Evolutionary conservation across 2,888 invertebrate genomes (phyloP), one percentile per base, ranked within the genome.

Genomic region (Nomada ferruginata): DNA sequence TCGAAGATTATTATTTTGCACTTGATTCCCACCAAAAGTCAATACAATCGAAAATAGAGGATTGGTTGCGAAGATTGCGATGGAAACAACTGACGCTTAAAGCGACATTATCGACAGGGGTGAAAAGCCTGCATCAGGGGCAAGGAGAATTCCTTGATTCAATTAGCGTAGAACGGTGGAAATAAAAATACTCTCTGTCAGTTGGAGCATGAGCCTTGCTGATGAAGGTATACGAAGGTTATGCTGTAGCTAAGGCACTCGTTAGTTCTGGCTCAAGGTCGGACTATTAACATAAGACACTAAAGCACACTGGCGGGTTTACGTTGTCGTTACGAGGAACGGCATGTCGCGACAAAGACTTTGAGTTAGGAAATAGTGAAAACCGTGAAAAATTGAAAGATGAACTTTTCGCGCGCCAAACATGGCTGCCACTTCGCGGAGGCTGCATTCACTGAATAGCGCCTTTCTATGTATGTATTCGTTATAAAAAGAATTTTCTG

Each of bases 261-360:
- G 87, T 87, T 85, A 71, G 76, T 82, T 81, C 78, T 82, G 87
- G 85, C 85, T 83, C 89, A 88, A 88, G 87, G 85, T 84, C 85
- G 82, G 55, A 83, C 83, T 83, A 84, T 88, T 88, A 85, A 36
- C 36, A 36, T 36, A 36, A 87, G 83, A 84, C 74, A 72, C 79
- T 64, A 81, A 83, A 84, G 84, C 82, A 84, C 68, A 78, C 80
- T 77, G 80, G 84, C 87, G 84, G 77, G 84, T 86, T 88, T 85
- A 83, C 81, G 77, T 83, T 66, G 79, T 79, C 76, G 79, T 86
- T 79, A 79, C 79, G 64, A 76, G 15, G 76, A 77, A 76, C 50
- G 53, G 53, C 60, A 20, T 60, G 74, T 60, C 55, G 76, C 77
- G 18, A 23, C 42, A 52, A 13, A 13, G 70, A 72, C 66, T 65